A percentile compares a stretch with the other conserved stretches of the same genome.
These are phyloP conservation scores for Aphodius granarius DNA, from an alignment of 2,888 invertebrate species.

Conservation along the genomic window DNA sequence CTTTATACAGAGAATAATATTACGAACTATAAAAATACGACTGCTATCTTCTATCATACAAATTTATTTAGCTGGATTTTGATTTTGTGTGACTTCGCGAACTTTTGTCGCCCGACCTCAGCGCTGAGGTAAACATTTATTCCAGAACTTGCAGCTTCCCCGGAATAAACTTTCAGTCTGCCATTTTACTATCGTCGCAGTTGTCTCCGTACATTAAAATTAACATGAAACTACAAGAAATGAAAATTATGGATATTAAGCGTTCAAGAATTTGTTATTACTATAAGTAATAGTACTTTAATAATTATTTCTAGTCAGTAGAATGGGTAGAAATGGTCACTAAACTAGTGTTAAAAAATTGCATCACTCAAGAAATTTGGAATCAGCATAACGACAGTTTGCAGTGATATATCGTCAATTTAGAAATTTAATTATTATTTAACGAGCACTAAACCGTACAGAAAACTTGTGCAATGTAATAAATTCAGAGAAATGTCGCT, in stretches of 20 bases:
- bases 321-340: not conserved
- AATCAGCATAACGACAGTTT: not conserved
- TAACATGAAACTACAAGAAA: no score
- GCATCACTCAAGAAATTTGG: not conserved
- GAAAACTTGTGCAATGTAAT: not conserved
- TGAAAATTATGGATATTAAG: no score
- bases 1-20: no score
- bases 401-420: not conserved
- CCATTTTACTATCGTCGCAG: not conserved
- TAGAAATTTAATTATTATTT: not conserved
- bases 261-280: no score
- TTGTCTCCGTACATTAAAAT: not conserved
- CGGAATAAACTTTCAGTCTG: not conserved
- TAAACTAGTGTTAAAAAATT: not conserved
- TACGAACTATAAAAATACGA: no score
- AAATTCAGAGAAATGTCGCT: not conserved
- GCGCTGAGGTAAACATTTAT: not conserved
- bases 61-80: not conserved
- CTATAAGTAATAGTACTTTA: no score
- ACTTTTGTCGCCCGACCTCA: not conserved
- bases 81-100: not conserved
- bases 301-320: not conserved
- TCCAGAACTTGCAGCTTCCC: not conserved
- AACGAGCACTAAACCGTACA: not conserved
- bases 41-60: no score